Evolutionary conservation across 2,113 vertebrate species (phyloP).

Genomic region (Junco hyemalis): DNA sequence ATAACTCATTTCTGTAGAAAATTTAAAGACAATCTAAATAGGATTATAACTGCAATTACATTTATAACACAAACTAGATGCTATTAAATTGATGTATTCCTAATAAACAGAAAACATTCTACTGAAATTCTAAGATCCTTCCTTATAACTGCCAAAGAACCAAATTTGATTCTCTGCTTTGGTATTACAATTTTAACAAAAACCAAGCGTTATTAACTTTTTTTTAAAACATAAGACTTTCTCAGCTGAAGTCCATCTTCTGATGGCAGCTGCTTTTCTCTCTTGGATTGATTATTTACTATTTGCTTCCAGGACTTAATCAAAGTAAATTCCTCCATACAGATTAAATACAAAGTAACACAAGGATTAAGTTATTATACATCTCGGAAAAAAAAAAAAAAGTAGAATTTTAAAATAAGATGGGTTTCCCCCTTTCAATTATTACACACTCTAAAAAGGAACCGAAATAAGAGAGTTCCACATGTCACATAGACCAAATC

Average conservation of each 20-base stretch:
- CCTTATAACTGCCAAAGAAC: background rate
- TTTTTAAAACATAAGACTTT: background rate
- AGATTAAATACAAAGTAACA: background rate
- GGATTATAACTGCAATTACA: background rate
- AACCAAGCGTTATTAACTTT: background rate
- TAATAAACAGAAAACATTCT: background rate
- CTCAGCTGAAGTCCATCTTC: background rate
- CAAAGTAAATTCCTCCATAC: background rate
- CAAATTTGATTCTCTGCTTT: background rate
- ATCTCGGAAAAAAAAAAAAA: background rate
- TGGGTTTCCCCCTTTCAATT: background rate
- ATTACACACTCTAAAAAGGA: background rate
- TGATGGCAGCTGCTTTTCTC: background rate
- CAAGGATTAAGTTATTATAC: background rate
- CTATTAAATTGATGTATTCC: background rate
- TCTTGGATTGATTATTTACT: background rate
- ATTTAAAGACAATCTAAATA: background rate
- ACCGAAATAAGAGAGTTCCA: background rate
- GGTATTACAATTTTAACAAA: background rate
- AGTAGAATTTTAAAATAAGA: background rate
- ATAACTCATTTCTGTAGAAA: background rate
- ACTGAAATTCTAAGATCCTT: background rate
- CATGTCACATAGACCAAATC: background rate
- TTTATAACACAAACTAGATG: background rate
- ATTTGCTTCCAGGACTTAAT: background rate